Percentiles rank a stretch among this genome's conserved stretches.
These are phyloP conservation scores for Trypoxylus dichotomus DNA, from an alignment of 1,140 invertebrate genomes.

Conservation along the genomic window DNA sequence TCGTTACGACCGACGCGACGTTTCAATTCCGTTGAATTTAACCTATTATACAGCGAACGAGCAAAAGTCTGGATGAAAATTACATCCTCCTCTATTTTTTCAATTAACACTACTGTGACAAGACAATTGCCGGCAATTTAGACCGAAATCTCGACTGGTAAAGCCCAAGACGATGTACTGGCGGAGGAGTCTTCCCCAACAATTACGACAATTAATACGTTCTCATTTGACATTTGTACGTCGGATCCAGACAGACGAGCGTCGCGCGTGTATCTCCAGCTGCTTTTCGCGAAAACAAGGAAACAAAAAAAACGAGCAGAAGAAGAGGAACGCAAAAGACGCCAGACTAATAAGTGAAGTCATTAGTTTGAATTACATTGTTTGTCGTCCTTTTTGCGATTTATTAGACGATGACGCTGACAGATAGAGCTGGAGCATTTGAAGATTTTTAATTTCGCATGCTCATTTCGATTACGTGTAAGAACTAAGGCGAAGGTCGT, in stretches of 20 bases:
- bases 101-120: background rate
- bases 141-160: background rate
- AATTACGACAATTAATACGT: constrained; percentile 19
- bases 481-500: background rate
- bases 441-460: background rate
- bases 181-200: background rate
- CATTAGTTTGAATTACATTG: constrained; percentile 20
- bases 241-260: background rate
- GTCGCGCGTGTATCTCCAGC: background rate
- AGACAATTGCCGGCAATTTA: constrained; percentile 3
- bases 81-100: background rate
- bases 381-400: constrained; percentile 13
- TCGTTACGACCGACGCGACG: too few species aligned
- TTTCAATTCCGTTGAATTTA: too few species aligned
- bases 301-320: background rate
- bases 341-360: constrained; percentile 22
- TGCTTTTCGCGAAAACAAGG: background rate
- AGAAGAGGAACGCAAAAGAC: background rate
- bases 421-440: background rate
- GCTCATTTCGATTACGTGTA: background rate
- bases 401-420: constrained; percentile 3
- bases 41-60: too few species aligned
- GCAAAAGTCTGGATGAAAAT: background rate
- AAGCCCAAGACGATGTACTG: background rate
- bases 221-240: constrained; percentile 18